Evolutionary conservation across 2,797 vertebrate genomes (phyloP).

Genomic region (Cercopithecus neglectus): DNA sequence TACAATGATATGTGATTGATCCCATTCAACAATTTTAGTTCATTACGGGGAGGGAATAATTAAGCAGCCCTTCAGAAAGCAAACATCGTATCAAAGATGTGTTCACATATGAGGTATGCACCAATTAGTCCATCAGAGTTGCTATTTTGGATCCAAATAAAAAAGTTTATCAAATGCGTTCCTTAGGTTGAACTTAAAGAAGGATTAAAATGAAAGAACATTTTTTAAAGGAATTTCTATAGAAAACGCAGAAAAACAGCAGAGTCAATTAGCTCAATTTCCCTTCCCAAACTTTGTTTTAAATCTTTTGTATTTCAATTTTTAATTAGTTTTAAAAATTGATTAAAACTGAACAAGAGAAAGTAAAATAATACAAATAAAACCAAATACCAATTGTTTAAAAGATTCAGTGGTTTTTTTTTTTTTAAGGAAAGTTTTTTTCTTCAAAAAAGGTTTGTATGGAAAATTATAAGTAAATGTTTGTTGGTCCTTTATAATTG

Average conservation of each 20-base stretch:
- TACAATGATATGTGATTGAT: neutral
- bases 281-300: slow-evolving; percentile 6
- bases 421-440: neutral
- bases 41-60: neutral
- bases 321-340: neutral
- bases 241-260: neutral
- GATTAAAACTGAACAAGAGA: slow-evolving; percentile 35
- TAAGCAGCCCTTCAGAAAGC: neutral
- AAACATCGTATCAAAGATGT: neutral
- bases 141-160: neutral
- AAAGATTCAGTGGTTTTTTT: neutral
- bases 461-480: slow-evolving; percentile 20
- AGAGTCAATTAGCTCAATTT: neutral
- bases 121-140: neutral
- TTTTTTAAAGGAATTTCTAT: slow-evolving; percentile 32
- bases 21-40: neutral
- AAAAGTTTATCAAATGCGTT: slow-evolving; percentile 34
- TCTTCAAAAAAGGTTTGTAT: neutral
- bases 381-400: slow-evolving; percentile 6
- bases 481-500: neutral
- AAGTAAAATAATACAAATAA: slow-evolving; percentile 41
- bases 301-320: neutral
- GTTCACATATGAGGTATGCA: neutral
- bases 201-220: slow-evolving; percentile 15
- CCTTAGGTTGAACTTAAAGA: neutral